These are phyloP conservation scores for Xanthia icteritia DNA, from an alignment of 2,888 invertebrate genomes.

Conservation along the genomic window DNA sequence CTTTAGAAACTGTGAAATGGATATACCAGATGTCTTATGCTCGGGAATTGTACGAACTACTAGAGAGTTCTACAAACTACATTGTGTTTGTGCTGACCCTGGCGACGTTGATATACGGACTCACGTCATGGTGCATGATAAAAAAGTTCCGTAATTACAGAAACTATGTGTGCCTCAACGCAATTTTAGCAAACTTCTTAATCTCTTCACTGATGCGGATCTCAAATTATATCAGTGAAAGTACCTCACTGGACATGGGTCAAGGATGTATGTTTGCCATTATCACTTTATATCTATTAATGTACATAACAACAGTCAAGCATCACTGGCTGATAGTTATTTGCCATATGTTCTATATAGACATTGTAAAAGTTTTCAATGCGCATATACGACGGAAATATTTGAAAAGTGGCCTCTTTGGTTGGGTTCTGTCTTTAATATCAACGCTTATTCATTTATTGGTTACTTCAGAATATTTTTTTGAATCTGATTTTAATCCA, in stretches of 20 bases:
- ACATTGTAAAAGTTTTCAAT: constrained; percentile 22
- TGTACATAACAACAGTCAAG: not conserved
- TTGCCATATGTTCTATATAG: constrained; percentile 16
- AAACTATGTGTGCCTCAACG: constrained; percentile 8
- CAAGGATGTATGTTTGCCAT: not conserved
- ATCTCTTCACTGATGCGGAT: not conserved
- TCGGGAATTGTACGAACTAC: not conserved
- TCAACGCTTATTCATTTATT: not conserved
- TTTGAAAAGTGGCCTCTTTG: constrained; percentile 9
- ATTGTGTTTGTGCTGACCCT: not conserved
- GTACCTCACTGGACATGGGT: rapidly evolving
- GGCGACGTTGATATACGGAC: not conserved
- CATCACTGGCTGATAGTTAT: not conserved
- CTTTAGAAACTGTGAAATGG: too few species aligned
- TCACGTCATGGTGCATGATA: not conserved
- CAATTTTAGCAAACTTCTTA: constrained; percentile 6
- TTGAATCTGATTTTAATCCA: not conserved
- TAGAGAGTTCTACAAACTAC: not conserved
- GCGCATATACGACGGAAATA: not conserved
- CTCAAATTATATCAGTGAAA: not conserved
- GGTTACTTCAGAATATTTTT: not conserved
- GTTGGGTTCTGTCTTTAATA: constrained; percentile 4
- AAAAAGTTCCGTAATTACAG: constrained; percentile 18
- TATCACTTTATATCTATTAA: not conserved
- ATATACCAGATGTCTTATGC: not conserved